Evolutionary conservation across 2,113 vertebrate genomes (phyloP), one percentile per base, ranked within the genome.

Genomic region (Salvelinus fontinalis): DNA sequence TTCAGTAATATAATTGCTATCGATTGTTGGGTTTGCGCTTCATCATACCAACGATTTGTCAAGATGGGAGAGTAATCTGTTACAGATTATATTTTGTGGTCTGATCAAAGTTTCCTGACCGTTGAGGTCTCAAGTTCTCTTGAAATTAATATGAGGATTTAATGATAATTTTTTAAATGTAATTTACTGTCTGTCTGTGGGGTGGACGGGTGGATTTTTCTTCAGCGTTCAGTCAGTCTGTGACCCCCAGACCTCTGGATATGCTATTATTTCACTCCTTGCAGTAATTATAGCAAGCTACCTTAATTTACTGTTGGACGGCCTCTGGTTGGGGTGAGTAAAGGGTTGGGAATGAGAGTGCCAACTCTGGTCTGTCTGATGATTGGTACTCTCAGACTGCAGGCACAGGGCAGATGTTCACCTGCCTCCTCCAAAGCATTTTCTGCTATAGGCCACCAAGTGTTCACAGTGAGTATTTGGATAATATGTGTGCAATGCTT

Each of bases 1-100:
- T 82, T 44, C 39, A 11, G 39, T 44, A 74, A 85, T 82, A 82
- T 81, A 24, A 80, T 86, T 86, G 76, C 74, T 79, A 86, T 84
- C 66, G 88, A 90, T 89, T 77, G 79, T 9, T 24, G 29, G 68
- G 66, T 84, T 81, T 77, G 71, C 49, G 68, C 81, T 70, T 82
- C 27, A 69, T 59, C 39, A 18, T 26, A 27, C 67, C 70, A 73
- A 67, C 39, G 24, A 51, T 60, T 68, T 12, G 39, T 44, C 39
- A 44, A 44, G 9, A 44, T 3, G 39, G 39, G 39, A 44, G 39
- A 9, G 9, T 44, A 44, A 44, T 44, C 39, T 44, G 39, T 44
- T 44, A 44, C 39, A 44, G 39, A 74, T 81, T 51, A 75, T 81
- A 57, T 69, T 3, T 1, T 74, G 70, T 80, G 75, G 71, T 83